Base-by-base conservation (phyloP, 1,140 invertebrate species). In the Euwallacea similis region DNA sequence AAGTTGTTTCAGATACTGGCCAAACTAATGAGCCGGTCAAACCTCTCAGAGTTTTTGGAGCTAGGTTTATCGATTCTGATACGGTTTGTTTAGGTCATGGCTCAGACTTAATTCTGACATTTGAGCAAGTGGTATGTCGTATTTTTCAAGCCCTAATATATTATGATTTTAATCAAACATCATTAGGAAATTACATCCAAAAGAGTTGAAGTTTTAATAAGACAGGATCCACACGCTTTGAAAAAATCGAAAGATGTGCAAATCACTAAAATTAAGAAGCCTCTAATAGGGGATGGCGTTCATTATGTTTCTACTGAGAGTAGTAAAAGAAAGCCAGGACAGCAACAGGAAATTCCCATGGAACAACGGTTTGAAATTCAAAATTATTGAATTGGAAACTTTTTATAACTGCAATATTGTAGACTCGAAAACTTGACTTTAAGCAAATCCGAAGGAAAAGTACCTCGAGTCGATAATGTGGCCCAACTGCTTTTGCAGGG, bases 401-500 rank as follows among this genome's bases (percentile, higher is more conserved):
- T 33, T 33, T 33, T 33, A 33, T 33, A 33, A 33, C 21, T 33
- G 21, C 13, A 16, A 65, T 41, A 56, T 13, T 60, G 44, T 44
- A 69, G 67, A n/a, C 79, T 94, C 15, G 88, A 90, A 65, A 92
- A 92, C 81, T 81, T 94, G 42, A 86, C 86, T 54, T 77, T 88
- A 66, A 84, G 83, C 75, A 79, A 80, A 73, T 16, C 75, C 6
- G 79, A 81, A 21, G 71, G 63, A 13, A 78, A 81, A 58, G 83
- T 84, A 64, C 79, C 85, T 11, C 85, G 86, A 72, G 86, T 82
- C 13, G 84, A 88, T 62, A 93, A 91, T 81, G 85, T 91, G 72
- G 88, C 89, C 0, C 90, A 92, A 72, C 82, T 93, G 33, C 78
- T 94, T 0, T 84, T 93, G 60, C 89, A 94, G 83, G 91, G 89